Conservation (phyloP, 1,140 invertebrate species). For the Dryas iulia region DNA sequence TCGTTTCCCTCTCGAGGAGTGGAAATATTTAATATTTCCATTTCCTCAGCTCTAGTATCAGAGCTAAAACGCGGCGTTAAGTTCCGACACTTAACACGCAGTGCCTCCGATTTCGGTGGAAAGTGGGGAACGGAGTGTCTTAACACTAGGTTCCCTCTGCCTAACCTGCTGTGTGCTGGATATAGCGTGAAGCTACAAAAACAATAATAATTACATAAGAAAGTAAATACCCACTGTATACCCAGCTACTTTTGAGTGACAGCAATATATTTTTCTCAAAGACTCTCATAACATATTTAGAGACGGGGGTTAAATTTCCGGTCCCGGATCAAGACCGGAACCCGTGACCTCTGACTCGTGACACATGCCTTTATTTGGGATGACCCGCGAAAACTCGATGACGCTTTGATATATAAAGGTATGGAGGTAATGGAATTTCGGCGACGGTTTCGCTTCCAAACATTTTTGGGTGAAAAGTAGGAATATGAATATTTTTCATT, state of each 20-base stretch:
- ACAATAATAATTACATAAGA: background rate
- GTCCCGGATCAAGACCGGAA: constrained; percentile 12
- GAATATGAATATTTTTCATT: background rate
- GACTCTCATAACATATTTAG: constrained; percentile 29
- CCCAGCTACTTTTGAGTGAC: constrained; percentile 3
- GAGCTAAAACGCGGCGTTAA: no score
- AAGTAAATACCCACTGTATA: no score
- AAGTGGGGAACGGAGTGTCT: no score
- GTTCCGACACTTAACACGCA: no score
- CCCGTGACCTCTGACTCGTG: constrained; percentile 18
- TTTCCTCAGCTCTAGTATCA: no score
- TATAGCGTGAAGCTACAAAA: background rate
- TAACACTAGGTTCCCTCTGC: no score
- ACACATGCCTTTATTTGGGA: constrained; percentile 34
- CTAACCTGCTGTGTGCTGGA: no score
- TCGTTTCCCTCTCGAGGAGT: no score
- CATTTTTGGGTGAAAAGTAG: background rate
- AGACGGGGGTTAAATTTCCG: constrained; percentile 37
- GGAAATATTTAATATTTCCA: no score
- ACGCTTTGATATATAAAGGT: constrained; percentile 2
- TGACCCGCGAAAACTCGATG: constrained; percentile 13
- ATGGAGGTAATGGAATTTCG: constrained; percentile 11
- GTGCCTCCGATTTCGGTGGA: no score
- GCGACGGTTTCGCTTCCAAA: background rate
- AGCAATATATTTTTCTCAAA: constrained; percentile 29